Conservation (phyloP, 2,113 vertebrate species). For the Spea bombifrons region DNA sequence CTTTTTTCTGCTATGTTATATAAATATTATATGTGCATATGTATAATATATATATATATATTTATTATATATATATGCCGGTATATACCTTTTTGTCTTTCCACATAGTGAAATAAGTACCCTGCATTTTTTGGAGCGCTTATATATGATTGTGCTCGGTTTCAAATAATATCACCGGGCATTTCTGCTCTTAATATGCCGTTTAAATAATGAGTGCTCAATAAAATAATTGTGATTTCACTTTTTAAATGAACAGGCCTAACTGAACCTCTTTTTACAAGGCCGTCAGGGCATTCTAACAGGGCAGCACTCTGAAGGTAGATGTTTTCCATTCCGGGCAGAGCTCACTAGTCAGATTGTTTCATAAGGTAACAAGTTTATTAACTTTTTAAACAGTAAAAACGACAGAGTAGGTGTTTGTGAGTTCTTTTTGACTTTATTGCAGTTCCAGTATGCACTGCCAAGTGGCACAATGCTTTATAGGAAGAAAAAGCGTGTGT, state of each 20-base stretch:
- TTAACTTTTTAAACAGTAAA: slow-evolving; percentile 45
- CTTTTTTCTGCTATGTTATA: too few species aligned
- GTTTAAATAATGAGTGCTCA: too few species aligned
- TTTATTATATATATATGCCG: too few species aligned
- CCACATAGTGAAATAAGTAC: too few species aligned
- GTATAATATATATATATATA: too few species aligned
- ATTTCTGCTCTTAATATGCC: too few species aligned
- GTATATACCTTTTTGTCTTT: too few species aligned
- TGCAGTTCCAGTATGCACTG: slow-evolving; percentile 21
- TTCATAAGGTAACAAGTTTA: slow-evolving; percentile 44
- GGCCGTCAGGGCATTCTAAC: neutral
- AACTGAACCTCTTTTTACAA: slow-evolving; percentile 24
- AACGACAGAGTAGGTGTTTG: slow-evolving; percentile 40
- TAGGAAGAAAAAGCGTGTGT: slow-evolving; percentile 22
- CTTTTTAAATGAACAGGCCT: neutral
- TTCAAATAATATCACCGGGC: too few species aligned
- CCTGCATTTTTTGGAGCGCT: too few species aligned
- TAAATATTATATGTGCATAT: too few species aligned
- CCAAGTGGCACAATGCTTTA: slow-evolving; percentile 42
- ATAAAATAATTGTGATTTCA: neutral
- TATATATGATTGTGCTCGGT: too few species aligned
- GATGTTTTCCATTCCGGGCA: slow-evolving; percentile 6
- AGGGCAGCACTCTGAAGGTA: slow-evolving; percentile 10
- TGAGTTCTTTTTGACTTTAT: slow-evolving; percentile 29
- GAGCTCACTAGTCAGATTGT: slow-evolving; percentile 13